Base-by-base conservation (phyloP, 2,888 invertebrate genomes). In the Drosophila melanosoma region DNA sequence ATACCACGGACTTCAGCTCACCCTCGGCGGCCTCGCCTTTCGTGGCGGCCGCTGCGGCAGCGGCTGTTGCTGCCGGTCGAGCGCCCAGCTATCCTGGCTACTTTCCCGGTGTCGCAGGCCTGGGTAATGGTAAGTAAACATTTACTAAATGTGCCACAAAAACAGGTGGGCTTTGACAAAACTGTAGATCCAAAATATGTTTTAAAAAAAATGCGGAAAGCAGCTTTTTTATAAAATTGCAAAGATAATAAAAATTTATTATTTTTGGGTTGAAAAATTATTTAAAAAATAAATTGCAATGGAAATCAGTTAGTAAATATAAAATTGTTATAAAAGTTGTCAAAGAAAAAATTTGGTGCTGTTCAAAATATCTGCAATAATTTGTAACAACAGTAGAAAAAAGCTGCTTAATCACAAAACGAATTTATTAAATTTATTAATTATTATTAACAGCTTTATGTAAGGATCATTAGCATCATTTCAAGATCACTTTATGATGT, bases 1-100 rank as follows among this genome's bases (percentile, higher is more conserved):
- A 93, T 56, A 92, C 93, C 60, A 90, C 92, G 26, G 93, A 93
- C 75, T 93, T 93, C 62, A 90, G 92, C 69, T 92, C 93, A n/a
- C 92, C 93, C 17, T 86, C 91, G 69, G 90, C 92, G 36, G 91
- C 93, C 45, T 92, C 93, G 40, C 91, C 93, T 12, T 91, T 93
- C 66, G 91, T 88, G 45, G 90, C 91, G 49, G 90, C 90, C n/a
- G 91, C 91, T n/a, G 91, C 91, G 35, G 91, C 91, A 26, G 91
- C 90, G 11, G 91, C 88, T 6, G 91, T 89, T 35, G 90, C 90
- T 38, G 87, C 87, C 29, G 87, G 87, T 57, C 80, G 87, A 52
- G 87, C 89, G 26, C 87, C 87, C 69, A 91, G 91, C 78, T 93
- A 93, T 83, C 92, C 93, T 35, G 89, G 91, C 53, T 93, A 93